Base-by-base conservation (phyloP, 1,140 invertebrate species). In the Orius laevigatus region DNA sequence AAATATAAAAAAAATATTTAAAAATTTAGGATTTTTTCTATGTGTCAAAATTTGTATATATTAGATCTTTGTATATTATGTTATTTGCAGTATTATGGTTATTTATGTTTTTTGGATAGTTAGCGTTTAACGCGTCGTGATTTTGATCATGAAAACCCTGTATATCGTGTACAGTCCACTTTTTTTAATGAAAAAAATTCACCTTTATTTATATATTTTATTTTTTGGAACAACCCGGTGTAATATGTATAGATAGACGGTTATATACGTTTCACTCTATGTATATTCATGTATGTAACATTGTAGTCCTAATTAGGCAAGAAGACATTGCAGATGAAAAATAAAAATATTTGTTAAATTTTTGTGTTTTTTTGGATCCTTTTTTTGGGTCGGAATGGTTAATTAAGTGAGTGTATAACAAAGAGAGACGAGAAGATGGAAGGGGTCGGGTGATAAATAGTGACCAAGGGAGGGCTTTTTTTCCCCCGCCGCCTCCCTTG, bases 231-330 rank as follows among this genome's bases (percentile, higher is more conserved):
- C 49, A 51, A 51, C 49, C 49, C 49, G 46, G 44, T 48, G 46
- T 48, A 34, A 48, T 46, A 51, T 51, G 49, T 51, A 51, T 51
- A 51, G 49, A 46, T 51, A 51, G 49, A 44, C 49, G 44, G 49
- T 51, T 39, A 10, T 39, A 46, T 25, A 46, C 49, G 49, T 51
- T 49, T 51, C 49, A 51, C 49, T 46, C 32, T 51, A 51, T 51
- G 49, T 51, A 51, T 50, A 50, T 50, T 50, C 49, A 50, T 50
- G 50, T 48, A 52, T 52, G 45, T 48, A 52, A 48, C 50, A 44
- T 35, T 52, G 49, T 52, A 52, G 50, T 52, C 50, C 46, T 40
- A 42, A 48, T 41, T 40, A 41, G 46, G 36, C 46, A 46, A 44
- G 20, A 52, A 42, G 25, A 44, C 50, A 52, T 48, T 52, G 45